These are phyloP conservation scores for Herpetotheres cachinnans DNA, from an alignment of 2,113 vertebrate species.

Conservation along the genomic window DNA sequence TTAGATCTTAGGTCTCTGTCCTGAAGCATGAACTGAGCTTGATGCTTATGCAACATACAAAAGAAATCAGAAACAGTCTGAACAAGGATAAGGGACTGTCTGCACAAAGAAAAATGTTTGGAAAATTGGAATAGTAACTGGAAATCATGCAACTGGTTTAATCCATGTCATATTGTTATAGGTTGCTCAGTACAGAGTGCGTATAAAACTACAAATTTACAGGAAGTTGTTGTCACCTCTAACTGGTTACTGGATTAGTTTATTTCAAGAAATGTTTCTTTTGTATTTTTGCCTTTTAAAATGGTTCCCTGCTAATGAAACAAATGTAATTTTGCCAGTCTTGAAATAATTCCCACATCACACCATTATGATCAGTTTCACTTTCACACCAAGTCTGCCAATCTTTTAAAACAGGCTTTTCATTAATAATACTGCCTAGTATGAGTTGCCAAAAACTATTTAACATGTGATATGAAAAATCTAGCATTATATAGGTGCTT, in stretches of 20 bases:
- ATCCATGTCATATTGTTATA: not conserved
- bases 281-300: constrained; percentile 14
- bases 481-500: not conserved
- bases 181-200: not conserved
- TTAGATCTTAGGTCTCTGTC: not conserved
- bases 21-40: not conserved
- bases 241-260: constrained; percentile 6
- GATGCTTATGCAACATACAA: not conserved
- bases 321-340: constrained; percentile 9
- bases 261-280: not conserved
- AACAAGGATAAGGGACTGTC: not conserved
- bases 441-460: constrained; percentile 31
- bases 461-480: constrained; percentile 18
- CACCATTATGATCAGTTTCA: constrained; percentile 16
- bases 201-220: not conserved
- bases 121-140: not conserved
- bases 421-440: constrained; percentile 19
- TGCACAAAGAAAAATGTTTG: not conserved
- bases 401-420: constrained; percentile 29
- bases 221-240: not conserved
- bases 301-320: constrained; percentile 2
- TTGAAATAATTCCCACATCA: constrained; percentile 21
- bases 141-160: not conserved
- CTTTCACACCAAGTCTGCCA: constrained; percentile 15
- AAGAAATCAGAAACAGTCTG: not conserved